These are phyloP conservation scores for Clivina fossor DNA, from an alignment of 2,888 invertebrate genomes.

Conservation along the genomic window DNA sequence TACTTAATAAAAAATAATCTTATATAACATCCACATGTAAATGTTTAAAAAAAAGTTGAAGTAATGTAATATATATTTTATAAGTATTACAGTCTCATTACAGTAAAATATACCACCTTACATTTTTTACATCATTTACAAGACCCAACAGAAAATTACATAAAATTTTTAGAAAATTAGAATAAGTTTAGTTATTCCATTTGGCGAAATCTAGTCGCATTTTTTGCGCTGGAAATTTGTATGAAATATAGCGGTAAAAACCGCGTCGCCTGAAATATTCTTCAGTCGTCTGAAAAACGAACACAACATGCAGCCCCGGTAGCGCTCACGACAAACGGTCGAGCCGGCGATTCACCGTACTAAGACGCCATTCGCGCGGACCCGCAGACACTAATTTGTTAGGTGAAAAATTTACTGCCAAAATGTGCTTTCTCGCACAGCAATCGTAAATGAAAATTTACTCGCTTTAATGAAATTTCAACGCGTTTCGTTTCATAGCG, in stretches of 20 bases:
- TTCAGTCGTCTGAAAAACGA: too few species aligned
- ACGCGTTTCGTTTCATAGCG: constrained; percentile 13
- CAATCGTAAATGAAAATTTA: constrained; percentile 29
- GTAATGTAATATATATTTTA: too few species aligned
- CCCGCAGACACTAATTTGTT: constrained; percentile 27
- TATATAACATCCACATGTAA: too few species aligned
- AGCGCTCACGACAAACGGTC: too few species aligned
- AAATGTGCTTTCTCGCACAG: constrained; percentile 16
- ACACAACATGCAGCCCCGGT: too few species aligned
- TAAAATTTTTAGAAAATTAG: not conserved
- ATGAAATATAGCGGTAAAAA: too few species aligned
- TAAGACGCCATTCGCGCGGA: not conserved
- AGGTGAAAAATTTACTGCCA: constrained; percentile 29
- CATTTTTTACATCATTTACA: not conserved
- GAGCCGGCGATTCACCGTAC: too few species aligned
- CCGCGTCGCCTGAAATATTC: too few species aligned
- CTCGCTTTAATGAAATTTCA: constrained; percentile 24
- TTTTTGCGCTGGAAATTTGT: not conserved
- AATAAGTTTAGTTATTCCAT: not conserved
- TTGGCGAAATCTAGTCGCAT: not conserved
- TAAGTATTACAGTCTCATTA: too few species aligned
- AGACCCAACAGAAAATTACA: not conserved
- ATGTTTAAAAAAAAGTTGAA: too few species aligned
- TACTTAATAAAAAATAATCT: too few species aligned
- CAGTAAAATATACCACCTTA: too few species aligned